A percentile compares a stretch with the other conserved stretches of the same genome.
Evolutionary conservation across 2,113 vertebrate genomes (phyloP).

Genomic region (Apus apus): DNA sequence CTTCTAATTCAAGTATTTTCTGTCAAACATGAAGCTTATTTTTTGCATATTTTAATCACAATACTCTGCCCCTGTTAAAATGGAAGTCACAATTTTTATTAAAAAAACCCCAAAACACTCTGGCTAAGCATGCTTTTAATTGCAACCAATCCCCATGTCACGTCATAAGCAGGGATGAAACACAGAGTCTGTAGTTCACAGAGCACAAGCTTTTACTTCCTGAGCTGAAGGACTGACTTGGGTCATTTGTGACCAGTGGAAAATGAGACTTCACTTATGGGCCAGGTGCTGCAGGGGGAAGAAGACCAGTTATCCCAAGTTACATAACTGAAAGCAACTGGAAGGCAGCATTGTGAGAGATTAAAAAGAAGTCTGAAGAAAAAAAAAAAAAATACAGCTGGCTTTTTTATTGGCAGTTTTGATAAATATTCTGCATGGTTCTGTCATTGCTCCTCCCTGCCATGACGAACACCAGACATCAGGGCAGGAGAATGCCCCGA

Average conservation of each 20-base stretch:
- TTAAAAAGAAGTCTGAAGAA: neutral
- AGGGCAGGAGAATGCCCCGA: neutral
- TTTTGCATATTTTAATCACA: neutral
- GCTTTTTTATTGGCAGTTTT: neutral
- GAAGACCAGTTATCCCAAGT: neutral
- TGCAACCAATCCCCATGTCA: neutral
- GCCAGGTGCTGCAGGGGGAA: neutral
- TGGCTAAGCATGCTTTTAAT: neutral
- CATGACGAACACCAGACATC: accelerated
- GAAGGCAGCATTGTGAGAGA: neutral
- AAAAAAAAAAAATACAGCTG: neutral
- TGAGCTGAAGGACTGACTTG: neutral
- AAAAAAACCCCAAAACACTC: neutral
- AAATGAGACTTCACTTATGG: neutral
- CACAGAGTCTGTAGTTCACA: neutral
- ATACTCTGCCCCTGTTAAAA: neutral
- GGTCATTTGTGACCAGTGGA: neutral
- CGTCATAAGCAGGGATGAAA: neutral
- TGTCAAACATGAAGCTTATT: neutral
- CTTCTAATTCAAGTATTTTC: neutral
- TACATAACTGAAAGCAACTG: neutral
- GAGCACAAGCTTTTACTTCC: neutral
- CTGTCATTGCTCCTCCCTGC: neutral
- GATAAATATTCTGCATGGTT: neutral
- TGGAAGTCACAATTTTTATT: neutral